Conservation (phyloP, 2,797 vertebrate genomes). For the Tamandua tetradactyla region DNA sequence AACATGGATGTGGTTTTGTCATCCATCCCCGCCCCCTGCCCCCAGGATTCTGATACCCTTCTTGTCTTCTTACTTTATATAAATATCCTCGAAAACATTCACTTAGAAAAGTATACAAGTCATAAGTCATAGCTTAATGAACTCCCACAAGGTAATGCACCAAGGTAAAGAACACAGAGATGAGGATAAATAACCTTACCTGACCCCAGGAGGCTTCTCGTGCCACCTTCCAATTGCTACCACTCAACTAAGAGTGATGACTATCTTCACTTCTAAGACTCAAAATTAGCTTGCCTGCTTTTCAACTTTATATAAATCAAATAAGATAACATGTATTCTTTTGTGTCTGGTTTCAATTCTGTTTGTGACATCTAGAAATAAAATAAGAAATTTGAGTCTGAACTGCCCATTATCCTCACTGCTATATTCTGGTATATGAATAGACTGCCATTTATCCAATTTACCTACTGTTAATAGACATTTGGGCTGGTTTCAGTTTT, state of each 20-base stretch:
- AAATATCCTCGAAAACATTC: neutral
- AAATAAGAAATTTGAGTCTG: neutral
- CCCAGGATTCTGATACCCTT: neutral
- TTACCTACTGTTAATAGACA: neutral
- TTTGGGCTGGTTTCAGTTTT: neutral
- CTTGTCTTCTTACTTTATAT: neutral
- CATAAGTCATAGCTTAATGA: neutral
- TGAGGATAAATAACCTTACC: neutral
- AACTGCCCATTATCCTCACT: neutral
- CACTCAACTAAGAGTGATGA: neutral
- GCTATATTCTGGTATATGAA: neutral
- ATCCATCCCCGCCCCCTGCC: neutral
- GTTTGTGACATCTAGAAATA: neutral
- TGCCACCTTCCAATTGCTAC: neutral
- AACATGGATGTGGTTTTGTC: neutral
- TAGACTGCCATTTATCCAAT: neutral
- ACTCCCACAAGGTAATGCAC: neutral
- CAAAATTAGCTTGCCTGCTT: neutral
- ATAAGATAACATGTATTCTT: neutral
- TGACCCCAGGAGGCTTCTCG: neutral
- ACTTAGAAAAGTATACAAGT: neutral
- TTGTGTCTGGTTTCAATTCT: slow-evolving; percentile 22
- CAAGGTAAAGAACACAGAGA: neutral
- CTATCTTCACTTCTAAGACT: neutral
- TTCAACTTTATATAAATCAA: neutral